Percentiles rank a stretch among this genome's conserved stretches.
Evolutionary conservation across 92 coral and sea anemone species (phyloP).

Genomic region (Porites evermanni): DNA sequence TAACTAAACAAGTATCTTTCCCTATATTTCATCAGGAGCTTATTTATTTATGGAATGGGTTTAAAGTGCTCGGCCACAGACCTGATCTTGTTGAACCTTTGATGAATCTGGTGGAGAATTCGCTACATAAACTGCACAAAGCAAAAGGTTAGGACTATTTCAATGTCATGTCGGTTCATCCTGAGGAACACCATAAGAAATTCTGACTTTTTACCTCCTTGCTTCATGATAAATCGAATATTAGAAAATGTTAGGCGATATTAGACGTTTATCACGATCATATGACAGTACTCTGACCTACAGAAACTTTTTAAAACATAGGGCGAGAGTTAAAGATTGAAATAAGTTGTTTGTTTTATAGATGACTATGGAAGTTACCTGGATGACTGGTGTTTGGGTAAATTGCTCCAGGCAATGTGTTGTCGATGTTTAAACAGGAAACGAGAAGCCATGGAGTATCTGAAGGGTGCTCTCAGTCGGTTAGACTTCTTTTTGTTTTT

Average conservation of each 20-base stretch:
- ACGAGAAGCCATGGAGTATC: slow-evolving; percentile 71
- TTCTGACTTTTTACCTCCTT: too few species aligned
- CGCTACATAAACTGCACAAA: slow-evolving; percentile 69
- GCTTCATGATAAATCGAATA: too few species aligned
- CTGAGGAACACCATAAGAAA: too few species aligned
- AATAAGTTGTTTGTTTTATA: not conserved
- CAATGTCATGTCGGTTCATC: not conserved
- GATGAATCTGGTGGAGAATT: slow-evolving; percentile 68
- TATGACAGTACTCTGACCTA: too few species aligned
- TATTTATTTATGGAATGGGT: slow-evolving; percentile 94
- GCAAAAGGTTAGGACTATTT: slow-evolving; percentile 13
- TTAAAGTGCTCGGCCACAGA: slow-evolving; percentile 75
- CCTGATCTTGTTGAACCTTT: slow-evolving; percentile 78
- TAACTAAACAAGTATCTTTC: not conserved
- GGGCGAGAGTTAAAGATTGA: too few species aligned
- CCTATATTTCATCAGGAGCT: slow-evolving; percentile 63
- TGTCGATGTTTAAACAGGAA: slow-evolving; percentile 74
- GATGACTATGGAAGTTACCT: slow-evolving; percentile 51
- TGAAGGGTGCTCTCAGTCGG: slow-evolving; percentile 70
- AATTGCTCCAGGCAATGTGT: slow-evolving; percentile 91
- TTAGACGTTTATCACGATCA: too few species aligned
- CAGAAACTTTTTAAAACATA: too few species aligned
- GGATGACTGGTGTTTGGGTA: slow-evolving; percentile 94
- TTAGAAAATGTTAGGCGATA: too few species aligned
- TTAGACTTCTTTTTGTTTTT: slow-evolving; percentile 11